phyloP scores from a whole-genome alignment of 2,113 vertebrate species.

The Turnix velox region DNA sequence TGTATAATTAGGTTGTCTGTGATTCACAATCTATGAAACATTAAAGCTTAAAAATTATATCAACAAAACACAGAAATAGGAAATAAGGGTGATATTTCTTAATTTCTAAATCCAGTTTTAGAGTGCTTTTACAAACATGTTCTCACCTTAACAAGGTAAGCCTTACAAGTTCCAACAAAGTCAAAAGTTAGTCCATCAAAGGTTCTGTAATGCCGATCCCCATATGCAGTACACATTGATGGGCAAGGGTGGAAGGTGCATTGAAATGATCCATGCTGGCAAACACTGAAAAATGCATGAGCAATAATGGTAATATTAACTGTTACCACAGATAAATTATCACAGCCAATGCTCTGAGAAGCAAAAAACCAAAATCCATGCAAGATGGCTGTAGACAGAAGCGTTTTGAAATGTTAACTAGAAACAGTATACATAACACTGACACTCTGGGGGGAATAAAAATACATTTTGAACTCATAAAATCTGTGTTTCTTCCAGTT shows the following conservation, averaged over 20 bases:
- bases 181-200: constrained; percentile 93
- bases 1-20: neutral
- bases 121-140: neutral
- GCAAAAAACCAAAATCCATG: neutral
- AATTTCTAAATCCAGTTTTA: neutral
- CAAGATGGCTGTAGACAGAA: neutral
- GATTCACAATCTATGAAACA: neutral
- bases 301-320: neutral
- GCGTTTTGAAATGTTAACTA: neutral
- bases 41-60: neutral
- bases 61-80: neutral
- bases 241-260: constrained; percentile 89
- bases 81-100: neutral
- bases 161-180: constrained; percentile 88
- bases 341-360: neutral
- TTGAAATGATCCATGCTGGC: constrained; percentile 88
- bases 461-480: neutral
- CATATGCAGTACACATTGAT: constrained; percentile 88
- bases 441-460: neutral
- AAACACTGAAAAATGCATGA: constrained; percentile 77
- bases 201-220: constrained; percentile 91
- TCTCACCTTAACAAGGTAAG: constrained; percentile 91
- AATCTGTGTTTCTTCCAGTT: neutral
- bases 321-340: neutral
- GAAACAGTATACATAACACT: neutral